These are phyloP conservation scores for Drosophila fungiperda DNA, from an alignment of 2,888 invertebrate species.

Conservation along the genomic window DNA sequence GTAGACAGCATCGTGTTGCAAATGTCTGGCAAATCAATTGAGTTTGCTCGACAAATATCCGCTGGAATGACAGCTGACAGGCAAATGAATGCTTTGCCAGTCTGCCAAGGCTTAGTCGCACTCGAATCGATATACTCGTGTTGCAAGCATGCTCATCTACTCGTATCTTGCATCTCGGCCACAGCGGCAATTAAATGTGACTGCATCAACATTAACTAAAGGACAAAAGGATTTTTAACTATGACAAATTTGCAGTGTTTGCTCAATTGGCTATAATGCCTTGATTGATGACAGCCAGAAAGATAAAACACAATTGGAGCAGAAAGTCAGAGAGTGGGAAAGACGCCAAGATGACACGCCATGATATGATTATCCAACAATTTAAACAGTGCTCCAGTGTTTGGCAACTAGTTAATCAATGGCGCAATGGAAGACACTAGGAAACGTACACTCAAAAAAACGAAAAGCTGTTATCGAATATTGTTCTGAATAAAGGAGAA, in stretches of 20 bases:
- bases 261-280: conserved; percentile 65
- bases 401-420: conserved; percentile 61
- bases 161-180: not conserved
- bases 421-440: not conserved
- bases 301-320: not conserved
- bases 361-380: conserved; percentile 67
- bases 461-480: not conserved
- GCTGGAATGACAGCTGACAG: conserved; percentile 65
- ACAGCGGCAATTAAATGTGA: conserved; percentile 57
- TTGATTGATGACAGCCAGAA: conserved; percentile 49
- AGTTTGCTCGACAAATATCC: conserved; percentile 75
- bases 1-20: conserved; percentile 18
- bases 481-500: no score
- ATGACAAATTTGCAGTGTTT: conserved; percentile 67
- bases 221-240: conserved; percentile 47
- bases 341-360: conserved; percentile 31
- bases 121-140: conserved; percentile 3
- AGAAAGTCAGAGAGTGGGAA: not conserved
- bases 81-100: conserved; percentile 46
- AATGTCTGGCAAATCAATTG: conserved; percentile 70
- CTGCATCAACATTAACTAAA: conserved; percentile 42
- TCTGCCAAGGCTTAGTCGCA: conserved; percentile 22
- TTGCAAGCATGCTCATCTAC: not conserved
- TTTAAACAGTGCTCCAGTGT: conserved; percentile 55
- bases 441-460: conserved; percentile 15